phyloP scores from a whole-genome alignment of 2,797 vertebrate species.

The Taenioides sp. region DNA sequence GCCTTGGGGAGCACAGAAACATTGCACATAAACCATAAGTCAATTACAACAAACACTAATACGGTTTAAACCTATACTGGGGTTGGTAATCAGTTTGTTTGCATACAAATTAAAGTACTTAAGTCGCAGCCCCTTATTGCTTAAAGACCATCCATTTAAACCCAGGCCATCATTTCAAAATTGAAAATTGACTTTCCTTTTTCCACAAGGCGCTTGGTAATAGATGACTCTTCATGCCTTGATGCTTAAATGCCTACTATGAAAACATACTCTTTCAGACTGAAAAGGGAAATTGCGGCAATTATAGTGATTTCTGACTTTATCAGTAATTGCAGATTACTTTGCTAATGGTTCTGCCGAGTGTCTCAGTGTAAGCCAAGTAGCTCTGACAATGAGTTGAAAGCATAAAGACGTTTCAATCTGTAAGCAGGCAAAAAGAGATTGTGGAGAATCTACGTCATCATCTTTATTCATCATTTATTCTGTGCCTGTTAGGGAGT shows the following conservation, averaged over 20 bases:
- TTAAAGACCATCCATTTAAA: constrained; percentile 68
- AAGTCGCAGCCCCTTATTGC: constrained; percentile 62
- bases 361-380: constrained; percentile 50
- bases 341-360: constrained; percentile 58
- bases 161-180: constrained; percentile 60
- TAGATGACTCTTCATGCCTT: constrained; percentile 48
- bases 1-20: constrained; percentile 49
- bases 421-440: constrained; percentile 33
- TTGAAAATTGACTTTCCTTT: constrained; percentile 66
- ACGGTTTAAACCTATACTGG: constrained; percentile 67
- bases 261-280: constrained; percentile 56
- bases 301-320: constrained; percentile 66
- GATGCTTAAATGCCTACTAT: constrained; percentile 49
- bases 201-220: constrained; percentile 47
- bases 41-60: constrained; percentile 74
- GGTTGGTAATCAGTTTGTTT: constrained; percentile 73
- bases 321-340: constrained; percentile 66
- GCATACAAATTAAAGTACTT: constrained; percentile 75
- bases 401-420: constrained; percentile 49
- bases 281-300: constrained; percentile 54
- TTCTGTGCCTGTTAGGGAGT: not conserved
- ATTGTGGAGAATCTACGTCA: constrained; percentile 35
- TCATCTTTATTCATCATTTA: constrained; percentile 1
- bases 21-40: constrained; percentile 71
- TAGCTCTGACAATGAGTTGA: constrained; percentile 60